Percentiles rank a stretch among this genome's conserved stretches.
phyloP scores from a whole-genome alignment of 2,888 invertebrate genomes.

The Lissocephala sabroskyi region DNA sequence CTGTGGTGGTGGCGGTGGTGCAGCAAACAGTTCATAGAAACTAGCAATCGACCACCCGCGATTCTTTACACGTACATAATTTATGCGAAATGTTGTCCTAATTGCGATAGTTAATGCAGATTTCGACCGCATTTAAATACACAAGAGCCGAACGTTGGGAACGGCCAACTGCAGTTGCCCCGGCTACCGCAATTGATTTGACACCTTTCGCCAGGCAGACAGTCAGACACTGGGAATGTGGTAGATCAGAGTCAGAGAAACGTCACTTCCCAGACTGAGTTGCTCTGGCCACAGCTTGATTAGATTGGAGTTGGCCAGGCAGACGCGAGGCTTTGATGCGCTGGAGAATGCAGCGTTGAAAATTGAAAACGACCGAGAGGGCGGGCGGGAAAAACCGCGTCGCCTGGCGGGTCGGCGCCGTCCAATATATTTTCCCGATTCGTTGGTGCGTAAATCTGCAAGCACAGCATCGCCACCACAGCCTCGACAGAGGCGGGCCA shows the following conservation, averaged over 20 bases:
- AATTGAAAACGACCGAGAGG: constrained; percentile 47
- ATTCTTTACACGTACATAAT: constrained; percentile 67
- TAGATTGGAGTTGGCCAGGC: constrained; percentile 36
- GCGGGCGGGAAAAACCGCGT: constrained; percentile 21
- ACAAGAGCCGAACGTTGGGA: constrained; percentile 34
- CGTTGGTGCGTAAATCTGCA: constrained; percentile 62
- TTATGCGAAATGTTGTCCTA: constrained; percentile 57
- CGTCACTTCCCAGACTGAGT: no score
- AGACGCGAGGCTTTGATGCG: constrained; percentile 15
- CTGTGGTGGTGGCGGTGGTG: constrained; percentile 1
- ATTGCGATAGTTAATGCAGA: constrained; percentile 66
- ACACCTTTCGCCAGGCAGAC: not conserved
- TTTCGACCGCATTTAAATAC: constrained; percentile 59
- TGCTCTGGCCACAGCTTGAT: constrained; percentile 36
- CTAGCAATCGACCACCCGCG: constrained; percentile 41
- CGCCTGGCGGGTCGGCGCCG: constrained; percentile 15
- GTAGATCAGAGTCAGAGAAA: no score
- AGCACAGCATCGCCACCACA: constrained; percentile 42
- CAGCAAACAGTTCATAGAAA: constrained; percentile 47
- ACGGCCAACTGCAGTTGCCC: no score
- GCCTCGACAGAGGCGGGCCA: constrained; percentile 9
- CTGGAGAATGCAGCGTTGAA: constrained; percentile 32
- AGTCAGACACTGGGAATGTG: no score
- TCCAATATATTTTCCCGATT: constrained; percentile 57
- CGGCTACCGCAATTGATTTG: constrained; percentile 37